phyloP scores from a whole-genome alignment of 2,797 vertebrate species.

The Sebastes alutus region DNA sequence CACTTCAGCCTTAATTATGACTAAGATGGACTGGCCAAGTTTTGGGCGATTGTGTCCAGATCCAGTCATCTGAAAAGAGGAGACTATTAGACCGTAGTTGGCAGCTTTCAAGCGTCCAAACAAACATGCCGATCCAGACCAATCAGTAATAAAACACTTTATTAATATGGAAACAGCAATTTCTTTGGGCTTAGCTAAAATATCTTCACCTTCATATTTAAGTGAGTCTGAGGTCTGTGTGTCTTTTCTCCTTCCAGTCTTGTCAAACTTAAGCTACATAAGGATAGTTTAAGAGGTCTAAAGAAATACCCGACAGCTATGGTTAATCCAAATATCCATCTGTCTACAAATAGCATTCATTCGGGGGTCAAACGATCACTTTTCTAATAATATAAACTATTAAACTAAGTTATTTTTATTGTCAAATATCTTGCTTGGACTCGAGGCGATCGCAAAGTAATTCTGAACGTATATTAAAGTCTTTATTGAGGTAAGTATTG shows the following conservation, averaged over 20 bases:
- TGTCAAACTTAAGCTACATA: neutral
- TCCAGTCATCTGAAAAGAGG: conserved; percentile 78
- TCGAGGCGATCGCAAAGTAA: neutral
- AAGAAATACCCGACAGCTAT: neutral
- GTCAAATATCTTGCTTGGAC: conserved; percentile 16
- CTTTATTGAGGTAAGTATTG: conserved; percentile 24
- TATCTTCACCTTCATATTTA: neutral
- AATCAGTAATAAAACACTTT: conserved; percentile 46
- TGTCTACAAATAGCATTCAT: neutral
- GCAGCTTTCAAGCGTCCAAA: conserved; percentile 49
- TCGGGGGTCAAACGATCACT: neutral
- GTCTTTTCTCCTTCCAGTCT: neutral
- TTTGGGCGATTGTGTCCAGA: conserved; percentile 62
- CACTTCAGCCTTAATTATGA: conserved; percentile 79
- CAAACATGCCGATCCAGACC: conserved; percentile 53
- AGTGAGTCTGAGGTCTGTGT: neutral
- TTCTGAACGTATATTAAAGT: conserved; percentile 27
- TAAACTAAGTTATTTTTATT: conserved; percentile 18
- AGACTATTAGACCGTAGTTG: conserved; percentile 58
- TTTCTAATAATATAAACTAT: conserved; percentile 13
- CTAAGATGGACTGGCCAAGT: conserved; percentile 61
- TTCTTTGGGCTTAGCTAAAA: conserved; percentile 16
- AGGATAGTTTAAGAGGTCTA: neutral
- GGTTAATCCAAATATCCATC: conserved; percentile 7
- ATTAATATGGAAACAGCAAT: conserved; percentile 12